Percentiles rank a stretch among this genome's conserved stretches.
These are phyloP conservation scores for human DNA, from an alignment of 2,113 vertebrate species.

Conservation along the genomic window GRCh38 chr16:27559001-27559500, in stretches of 20 bases:
- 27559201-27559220: background rate
- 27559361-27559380: background rate
- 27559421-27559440: too few species aligned
- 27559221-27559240: background rate
- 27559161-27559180: background rate
- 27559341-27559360: background rate
- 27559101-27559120: background rate
- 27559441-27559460: too few species aligned
- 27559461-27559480: too few species aligned
- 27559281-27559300: background rate
- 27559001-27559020: background rate
- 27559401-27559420: too few species aligned
- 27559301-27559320: background rate
- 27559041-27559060: background rate
- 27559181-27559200: background rate
- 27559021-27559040: background rate
- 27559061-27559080: background rate
- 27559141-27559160: background rate
- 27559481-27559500: too few species aligned
- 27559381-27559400: slow-evolving; percentile 19
- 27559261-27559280: background rate
- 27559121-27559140: background rate
- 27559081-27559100: background rate
- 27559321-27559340: background rate
- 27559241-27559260: background rate